phyloP scores from a whole-genome alignment of 2,113 vertebrate species.

The Alexandromys fortis region DNA sequence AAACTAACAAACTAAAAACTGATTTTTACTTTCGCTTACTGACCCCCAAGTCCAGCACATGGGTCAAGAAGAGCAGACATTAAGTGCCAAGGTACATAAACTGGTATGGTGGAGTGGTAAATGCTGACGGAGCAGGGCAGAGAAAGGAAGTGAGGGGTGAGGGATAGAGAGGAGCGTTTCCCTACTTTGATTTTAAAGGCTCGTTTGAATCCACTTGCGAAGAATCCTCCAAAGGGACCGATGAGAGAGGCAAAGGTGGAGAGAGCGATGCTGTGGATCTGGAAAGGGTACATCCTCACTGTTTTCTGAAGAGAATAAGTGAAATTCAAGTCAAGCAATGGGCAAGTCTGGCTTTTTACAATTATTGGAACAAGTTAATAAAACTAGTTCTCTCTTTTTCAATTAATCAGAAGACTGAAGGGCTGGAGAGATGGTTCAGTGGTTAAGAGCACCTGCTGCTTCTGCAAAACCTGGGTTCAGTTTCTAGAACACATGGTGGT shows the following conservation, averaged over 20 bases:
- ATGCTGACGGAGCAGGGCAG: background rate
- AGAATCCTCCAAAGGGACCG: slow-evolving; percentile 98
- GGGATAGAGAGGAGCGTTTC: background rate
- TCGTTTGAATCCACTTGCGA: slow-evolving; percentile 98
- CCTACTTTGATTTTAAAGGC: slow-evolving; percentile 99
- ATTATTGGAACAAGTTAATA: background rate
- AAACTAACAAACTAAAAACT: background rate
- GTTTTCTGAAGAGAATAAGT: slow-evolving; percentile 87
- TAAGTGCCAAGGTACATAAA: background rate
- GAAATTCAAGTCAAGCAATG: background rate
- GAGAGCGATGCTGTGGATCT: slow-evolving; percentile 98
- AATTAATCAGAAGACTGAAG: background rate
- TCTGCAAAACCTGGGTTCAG: background rate
- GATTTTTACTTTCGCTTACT: background rate
- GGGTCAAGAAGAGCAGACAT: background rate
- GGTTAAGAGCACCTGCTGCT: background rate
- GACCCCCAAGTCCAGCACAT: background rate
- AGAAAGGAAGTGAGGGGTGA: no score
- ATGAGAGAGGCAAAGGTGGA: slow-evolving; percentile 97
- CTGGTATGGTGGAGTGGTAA: background rate
- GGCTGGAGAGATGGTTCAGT: background rate
- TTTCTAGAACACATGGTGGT: background rate
- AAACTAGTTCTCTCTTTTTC: background rate
- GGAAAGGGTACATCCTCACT: slow-evolving; percentile 96
- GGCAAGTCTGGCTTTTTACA: background rate